Conservation (phyloP, 2,113 vertebrate species). For the Benitochromis conjunctus region DNA sequence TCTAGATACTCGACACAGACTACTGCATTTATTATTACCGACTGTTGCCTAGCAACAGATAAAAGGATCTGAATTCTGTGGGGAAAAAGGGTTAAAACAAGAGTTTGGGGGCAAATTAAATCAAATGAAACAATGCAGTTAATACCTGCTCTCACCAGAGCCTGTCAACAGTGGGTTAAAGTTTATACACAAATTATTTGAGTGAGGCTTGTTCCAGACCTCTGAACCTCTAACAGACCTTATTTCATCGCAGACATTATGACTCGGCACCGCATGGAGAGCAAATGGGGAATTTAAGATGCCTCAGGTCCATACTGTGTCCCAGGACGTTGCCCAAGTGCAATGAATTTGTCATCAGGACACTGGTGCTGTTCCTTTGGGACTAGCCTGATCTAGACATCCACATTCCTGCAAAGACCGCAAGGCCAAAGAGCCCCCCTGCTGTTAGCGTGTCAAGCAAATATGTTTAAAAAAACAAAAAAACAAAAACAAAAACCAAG, state of each 20-base stretch:
- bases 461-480: too few species aligned
- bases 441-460: background rate
- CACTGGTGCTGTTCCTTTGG: background rate
- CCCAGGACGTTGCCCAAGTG: background rate
- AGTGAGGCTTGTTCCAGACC: background rate
- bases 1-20: constrained; percentile 10
- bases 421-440: background rate
- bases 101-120: background rate
- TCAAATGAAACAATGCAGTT: background rate
- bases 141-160: background rate
- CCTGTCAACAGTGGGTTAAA: background rate
- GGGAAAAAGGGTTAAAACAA: background rate
- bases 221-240: background rate
- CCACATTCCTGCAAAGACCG: background rate
- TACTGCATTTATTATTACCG: constrained; percentile 37
- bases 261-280: background rate
- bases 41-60: constrained; percentile 63
- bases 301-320: background rate
- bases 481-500: too few species aligned
- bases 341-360: background rate
- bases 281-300: background rate
- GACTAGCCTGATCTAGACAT: background rate
- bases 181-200: background rate
- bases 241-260: background rate
- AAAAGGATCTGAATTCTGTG: constrained; percentile 15